Base-by-base conservation (phyloP, 2,797 vertebrate genomes). In the Lithobates sylvaticus region DNA sequence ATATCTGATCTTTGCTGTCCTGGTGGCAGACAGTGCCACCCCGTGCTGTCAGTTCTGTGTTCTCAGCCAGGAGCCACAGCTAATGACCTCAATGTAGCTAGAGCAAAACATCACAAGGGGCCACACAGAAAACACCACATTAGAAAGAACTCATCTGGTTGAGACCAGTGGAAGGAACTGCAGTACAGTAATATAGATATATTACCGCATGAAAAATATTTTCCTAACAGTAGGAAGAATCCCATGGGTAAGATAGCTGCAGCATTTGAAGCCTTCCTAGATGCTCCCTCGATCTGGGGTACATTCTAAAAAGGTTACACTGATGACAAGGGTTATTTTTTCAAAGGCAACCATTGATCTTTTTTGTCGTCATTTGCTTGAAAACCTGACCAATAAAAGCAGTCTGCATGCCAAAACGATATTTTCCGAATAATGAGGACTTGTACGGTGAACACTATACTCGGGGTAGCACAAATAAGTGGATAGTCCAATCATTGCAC, bases 11-110 rank as follows among this genome's bases (percentile, higher is more conserved):
- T 71, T 64, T 26, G 72, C 71, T 71, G 70, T 81, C 34, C 74
- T 71, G 34, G 58, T 47, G 36, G 72, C 72, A 76, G 72, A 71
- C 84, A 81, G 78, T 86, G 84, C 64, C 78, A 86, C 72, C 75
- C 78, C 72, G 21, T 58, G 29, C 71, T 81, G 78, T 54, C 65
- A 81, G 78, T 86, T 81, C 78, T 76, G 65, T 81, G 65, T 81
- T 58, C 84, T 81, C 61, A 86, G 84, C 68, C 77, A 86, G 84
- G 39, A 85, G 70, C 61, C 76, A 44, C 36, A 36, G n/a, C 42
- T 58, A 68, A 85, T 32, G 68, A 42, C 44, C 73, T 70, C 32
- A 80, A 42, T 81, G 71, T 76, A 75, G 67, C 71, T 47, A 81
- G 78, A 81, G 70, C 78, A 86, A 86, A 69, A 69, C 72, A 86